Conservation (phyloP, 2,113 vertebrate genomes). For the Muntiacus reevesi region DNA sequence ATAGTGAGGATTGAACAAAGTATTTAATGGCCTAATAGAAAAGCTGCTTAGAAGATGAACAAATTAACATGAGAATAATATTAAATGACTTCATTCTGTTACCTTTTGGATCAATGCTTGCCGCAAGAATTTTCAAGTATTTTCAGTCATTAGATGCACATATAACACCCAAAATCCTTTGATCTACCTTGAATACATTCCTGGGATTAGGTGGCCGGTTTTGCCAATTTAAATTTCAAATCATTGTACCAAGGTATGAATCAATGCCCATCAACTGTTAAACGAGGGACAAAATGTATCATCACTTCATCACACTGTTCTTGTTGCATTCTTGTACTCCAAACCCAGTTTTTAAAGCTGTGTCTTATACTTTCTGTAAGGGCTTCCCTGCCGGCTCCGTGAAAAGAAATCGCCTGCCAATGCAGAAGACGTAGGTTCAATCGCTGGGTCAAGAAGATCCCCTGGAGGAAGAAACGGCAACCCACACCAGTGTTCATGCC, state of each 20-base stretch:
- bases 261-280: background rate
- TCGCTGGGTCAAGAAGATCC: background rate
- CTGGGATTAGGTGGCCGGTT: background rate
- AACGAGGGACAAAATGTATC: background rate
- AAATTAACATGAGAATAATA: background rate
- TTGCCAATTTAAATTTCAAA: constrained; percentile 1
- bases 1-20: background rate
- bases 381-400: background rate
- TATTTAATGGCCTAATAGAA: background rate
- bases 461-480: background rate
- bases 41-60: background rate
- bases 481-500: background rate
- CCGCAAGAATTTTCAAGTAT: background rate
- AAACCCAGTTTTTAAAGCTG: background rate
- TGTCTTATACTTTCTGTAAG: background rate
- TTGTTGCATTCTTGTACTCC: background rate
- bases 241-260: background rate
- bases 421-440: background rate
- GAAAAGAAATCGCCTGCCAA: background rate
- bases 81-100: background rate
- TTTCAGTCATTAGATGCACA: background rate
- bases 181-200: background rate
- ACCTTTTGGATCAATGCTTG: background rate
- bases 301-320: background rate
- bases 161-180: background rate